A percentile compares a stretch with the other conserved stretches of the same genome.
These are phyloP conservation scores for Ptychoptera albimana DNA, from an alignment of 2,888 invertebrate genomes.

Conservation along the genomic window DNA sequence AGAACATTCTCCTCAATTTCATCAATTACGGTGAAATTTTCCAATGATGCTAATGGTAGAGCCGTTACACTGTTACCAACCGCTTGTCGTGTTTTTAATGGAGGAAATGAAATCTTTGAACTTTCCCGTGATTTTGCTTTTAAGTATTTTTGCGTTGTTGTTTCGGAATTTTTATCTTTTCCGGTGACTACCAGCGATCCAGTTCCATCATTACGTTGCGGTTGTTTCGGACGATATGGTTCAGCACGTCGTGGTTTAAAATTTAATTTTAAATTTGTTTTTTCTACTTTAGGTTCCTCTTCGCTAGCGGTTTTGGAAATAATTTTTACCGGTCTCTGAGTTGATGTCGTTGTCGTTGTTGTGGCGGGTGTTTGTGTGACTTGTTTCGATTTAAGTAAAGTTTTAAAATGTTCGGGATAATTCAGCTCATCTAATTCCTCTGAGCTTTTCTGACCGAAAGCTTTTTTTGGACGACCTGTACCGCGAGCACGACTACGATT, in stretches of 20 bases:
- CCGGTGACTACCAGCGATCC: too few relatives aligned
- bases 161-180: conserved; percentile 4
- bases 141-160: conserved; percentile 3
- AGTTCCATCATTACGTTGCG: conserved; percentile 8
- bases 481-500: too few relatives aligned
- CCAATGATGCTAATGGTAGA: too few relatives aligned
- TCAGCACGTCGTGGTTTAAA: conserved; percentile 12
- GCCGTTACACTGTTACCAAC: too few relatives aligned
- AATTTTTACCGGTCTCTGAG: neutral
- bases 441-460: too few relatives aligned
- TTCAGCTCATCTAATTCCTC: conserved; percentile 37
- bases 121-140: conserved; percentile 6
- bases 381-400: conserved; percentile 41
- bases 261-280: neutral
- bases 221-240: conserved; percentile 12
- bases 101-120: conserved; percentile 11
- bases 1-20: too few relatives aligned
- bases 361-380: neutral
- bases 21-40: too few relatives aligned
- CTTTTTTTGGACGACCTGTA: too few relatives aligned
- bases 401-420: conserved; percentile 48
- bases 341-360: neutral
- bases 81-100: conserved; percentile 6
- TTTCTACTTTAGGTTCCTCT: conserved; percentile 5
- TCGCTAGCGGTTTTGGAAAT: conserved; percentile 5